A percentile compares a stretch with the other conserved stretches of the same genome.
phyloP scores from a whole-genome alignment of 2,888 invertebrate genomes.

The Metallyticus violacea region DNA sequence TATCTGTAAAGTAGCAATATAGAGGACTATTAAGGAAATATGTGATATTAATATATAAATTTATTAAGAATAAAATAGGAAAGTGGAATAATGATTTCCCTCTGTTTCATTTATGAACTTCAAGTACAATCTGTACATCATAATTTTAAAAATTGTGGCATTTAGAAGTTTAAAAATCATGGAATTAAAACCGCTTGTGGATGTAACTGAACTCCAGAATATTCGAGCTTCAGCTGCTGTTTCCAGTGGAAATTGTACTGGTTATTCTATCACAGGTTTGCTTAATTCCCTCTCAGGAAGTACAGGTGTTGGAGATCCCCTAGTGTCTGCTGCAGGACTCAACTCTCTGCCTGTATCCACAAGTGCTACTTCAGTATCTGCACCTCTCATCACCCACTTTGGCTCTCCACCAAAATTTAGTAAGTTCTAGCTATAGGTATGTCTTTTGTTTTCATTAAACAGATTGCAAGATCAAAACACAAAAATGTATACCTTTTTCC shows the following conservation, averaged over 20 bases:
- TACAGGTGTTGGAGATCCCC: constrained; percentile 19
- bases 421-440: constrained; percentile 4
- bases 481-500: no score
- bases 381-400: constrained; percentile 21
- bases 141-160: neutral
- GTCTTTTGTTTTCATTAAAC: no score
- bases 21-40: neutral
- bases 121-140: neutral
- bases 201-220: constrained; percentile 27
- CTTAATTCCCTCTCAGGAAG: constrained; percentile 26
- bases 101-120: neutral
- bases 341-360: constrained; percentile 1
- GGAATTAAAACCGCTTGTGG: constrained; percentile 25
- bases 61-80: neutral
- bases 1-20: neutral
- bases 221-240: neutral
- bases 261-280: constrained; percentile 34
- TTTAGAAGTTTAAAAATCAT: neutral
- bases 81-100: neutral
- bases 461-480: no score
- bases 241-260: constrained; percentile 19
- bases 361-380: constrained; percentile 21
- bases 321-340: constrained; percentile 22
- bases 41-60: neutral
- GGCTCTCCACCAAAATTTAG: constrained; percentile 28